Evolutionary conservation across 2,113 vertebrate genomes (phyloP).

Genomic region (Galemys pyrenaicus): DNA sequence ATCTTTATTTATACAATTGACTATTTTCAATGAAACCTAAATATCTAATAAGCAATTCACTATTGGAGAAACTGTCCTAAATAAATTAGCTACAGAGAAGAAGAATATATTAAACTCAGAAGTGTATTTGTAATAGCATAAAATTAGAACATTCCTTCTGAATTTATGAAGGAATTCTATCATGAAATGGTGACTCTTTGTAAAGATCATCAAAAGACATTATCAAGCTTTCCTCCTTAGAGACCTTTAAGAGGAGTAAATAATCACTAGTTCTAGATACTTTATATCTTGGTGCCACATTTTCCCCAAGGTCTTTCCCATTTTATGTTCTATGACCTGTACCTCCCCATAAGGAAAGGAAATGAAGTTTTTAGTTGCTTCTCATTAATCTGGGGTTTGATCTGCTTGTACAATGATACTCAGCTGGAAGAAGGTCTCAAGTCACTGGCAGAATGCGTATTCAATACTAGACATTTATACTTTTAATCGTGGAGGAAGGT

Average conservation of each 20-base stretch:
- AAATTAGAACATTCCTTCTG: conserved; percentile 37
- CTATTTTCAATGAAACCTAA: conserved; percentile 47
- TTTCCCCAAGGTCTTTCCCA: neutral
- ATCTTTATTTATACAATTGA: neutral
- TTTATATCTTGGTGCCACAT: conserved; percentile 14
- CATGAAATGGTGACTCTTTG: neutral
- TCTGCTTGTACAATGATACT: neutral
- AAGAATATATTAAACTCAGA: conserved; percentile 15
- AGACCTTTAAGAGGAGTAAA: conserved; percentile 33
- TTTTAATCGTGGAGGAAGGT: neutral
- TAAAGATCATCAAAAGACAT: neutral
- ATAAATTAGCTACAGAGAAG: conserved; percentile 25
- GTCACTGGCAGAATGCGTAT: neutral
- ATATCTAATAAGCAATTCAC: conserved; percentile 38
- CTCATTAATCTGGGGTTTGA: neutral
- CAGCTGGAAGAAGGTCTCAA: neutral
- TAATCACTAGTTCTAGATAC: neutral
- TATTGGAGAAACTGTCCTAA: conserved; percentile 10
- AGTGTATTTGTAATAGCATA: conserved; percentile 35
- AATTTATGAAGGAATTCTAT: conserved; percentile 11
- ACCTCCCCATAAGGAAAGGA: neutral
- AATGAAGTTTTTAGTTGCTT: neutral
- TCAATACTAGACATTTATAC: conserved; percentile 18
- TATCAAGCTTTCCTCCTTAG: neutral
- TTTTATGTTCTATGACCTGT: conserved; percentile 22